These are phyloP conservation scores for Ctenoplectra terminalis DNA, from an alignment of 1,140 invertebrate genomes.

Conservation along the genomic window DNA sequence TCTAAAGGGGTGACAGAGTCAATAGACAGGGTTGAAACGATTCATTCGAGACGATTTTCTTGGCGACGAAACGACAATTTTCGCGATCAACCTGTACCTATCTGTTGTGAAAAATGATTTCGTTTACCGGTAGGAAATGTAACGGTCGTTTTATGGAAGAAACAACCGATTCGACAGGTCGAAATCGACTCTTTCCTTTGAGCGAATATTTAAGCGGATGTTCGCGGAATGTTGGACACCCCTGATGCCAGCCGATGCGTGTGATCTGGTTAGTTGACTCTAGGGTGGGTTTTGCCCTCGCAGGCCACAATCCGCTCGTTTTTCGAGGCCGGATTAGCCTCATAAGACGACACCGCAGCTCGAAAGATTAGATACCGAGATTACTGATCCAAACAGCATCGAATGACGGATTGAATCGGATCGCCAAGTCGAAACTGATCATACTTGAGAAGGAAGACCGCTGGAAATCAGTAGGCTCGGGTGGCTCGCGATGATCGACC, in stretches of 20 bases:
- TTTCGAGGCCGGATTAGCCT: constrained; percentile 75
- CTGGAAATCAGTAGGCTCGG: background rate
- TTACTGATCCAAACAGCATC: constrained; percentile 34
- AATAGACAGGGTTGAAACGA: too few species aligned
- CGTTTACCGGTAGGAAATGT: background rate
- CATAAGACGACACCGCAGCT: constrained; percentile 44
- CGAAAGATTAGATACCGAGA: constrained; percentile 43
- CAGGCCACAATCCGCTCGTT: constrained; percentile 74
- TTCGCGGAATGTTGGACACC: constrained; percentile 75
- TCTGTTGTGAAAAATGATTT: background rate
- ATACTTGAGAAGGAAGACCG: constrained; percentile 1
- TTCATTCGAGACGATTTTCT: too few species aligned
- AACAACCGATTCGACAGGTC: background rate
- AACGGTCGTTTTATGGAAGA: background rate
- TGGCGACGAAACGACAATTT: background rate
- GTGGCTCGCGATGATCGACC: background rate
- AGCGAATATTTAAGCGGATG: constrained; percentile 51
- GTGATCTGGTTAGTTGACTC: constrained; percentile 79
- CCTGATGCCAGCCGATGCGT: constrained; percentile 75
- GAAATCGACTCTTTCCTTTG: constrained; percentile 6
- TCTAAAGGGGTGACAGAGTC: too few species aligned
- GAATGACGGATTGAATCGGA: constrained; percentile 38
- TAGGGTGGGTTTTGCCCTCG: constrained; percentile 78
- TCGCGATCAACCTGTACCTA: background rate
- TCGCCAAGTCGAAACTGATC: constrained; percentile 22